Conservation (phyloP, 2,888 invertebrate genomes). For the Agelastica alni region DNA sequence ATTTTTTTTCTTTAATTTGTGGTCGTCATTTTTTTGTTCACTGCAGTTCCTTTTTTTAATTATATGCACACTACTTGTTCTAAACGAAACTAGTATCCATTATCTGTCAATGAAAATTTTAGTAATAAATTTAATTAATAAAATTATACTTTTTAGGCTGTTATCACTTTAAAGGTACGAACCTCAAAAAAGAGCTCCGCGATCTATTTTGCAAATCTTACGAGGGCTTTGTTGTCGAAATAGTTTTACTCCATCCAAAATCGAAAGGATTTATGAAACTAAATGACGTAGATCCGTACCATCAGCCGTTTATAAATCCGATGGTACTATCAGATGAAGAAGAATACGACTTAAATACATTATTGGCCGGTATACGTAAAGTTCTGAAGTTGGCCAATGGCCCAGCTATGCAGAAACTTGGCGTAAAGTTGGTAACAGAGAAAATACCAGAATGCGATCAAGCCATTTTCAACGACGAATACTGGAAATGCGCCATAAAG, state of each 20-base stretch:
- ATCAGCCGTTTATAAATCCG: conserved; percentile 77
- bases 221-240: conserved; percentile 62
- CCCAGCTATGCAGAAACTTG: conserved; percentile 63
- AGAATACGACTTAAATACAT: conserved; percentile 63
- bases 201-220: conserved; percentile 61
- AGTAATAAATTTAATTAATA: no score
- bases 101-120: no score
- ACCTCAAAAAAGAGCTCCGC: conserved; percentile 53
- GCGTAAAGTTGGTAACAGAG: conserved; percentile 54
- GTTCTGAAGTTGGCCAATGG: conserved; percentile 63
- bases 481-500: conserved; percentile 68
- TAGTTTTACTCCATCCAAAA: conserved; percentile 74
- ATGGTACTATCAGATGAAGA: conserved; percentile 74
- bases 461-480: conserved; percentile 59
- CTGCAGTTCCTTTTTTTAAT: no score
- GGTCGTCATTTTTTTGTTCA: no score
- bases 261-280: conserved; percentile 73
- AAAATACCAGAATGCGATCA: conserved; percentile 59
- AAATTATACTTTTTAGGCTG: conserved; percentile 14
- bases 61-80: no score
- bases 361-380: conserved; percentile 63
- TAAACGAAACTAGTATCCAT: no score
- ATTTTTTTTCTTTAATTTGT: no score
- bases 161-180: conserved; percentile 28
- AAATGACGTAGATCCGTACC: conserved; percentile 71